Conservation (phyloP, 2,113 vertebrate genomes). For the Takifugu bimaculatus region DNA sequence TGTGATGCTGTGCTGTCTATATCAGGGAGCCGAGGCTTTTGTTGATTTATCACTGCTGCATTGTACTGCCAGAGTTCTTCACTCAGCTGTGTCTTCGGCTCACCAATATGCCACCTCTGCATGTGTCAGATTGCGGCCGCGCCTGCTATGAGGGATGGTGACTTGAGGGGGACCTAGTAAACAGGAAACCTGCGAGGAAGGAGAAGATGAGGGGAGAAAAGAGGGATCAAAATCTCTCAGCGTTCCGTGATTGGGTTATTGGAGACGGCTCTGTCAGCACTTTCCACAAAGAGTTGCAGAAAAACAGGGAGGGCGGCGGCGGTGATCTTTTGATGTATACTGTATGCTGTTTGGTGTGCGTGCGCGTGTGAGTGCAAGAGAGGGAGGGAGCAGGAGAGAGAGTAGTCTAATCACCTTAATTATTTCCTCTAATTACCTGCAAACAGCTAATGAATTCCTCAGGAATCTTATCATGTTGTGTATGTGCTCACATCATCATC, state of each 20-base stretch:
- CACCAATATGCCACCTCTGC: constrained; percentile 65
- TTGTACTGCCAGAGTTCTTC: constrained; percentile 49
- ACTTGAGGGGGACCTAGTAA: constrained; percentile 55
- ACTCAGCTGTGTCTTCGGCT: constrained; percentile 60
- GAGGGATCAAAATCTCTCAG: constrained; percentile 49
- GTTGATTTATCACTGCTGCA: constrained; percentile 70
- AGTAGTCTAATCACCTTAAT: constrained; percentile 97
- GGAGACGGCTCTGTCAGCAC: constrained; percentile 81
- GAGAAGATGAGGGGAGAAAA: constrained; percentile 51
- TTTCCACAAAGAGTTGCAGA: constrained; percentile 77
- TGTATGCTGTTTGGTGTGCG: constrained; percentile 38
- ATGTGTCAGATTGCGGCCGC: constrained; percentile 62
- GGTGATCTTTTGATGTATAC: constrained; percentile 52
- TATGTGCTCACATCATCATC: constrained; percentile 95
- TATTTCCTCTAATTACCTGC: constrained; percentile 99
- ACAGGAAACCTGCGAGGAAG: constrained; percentile 27
- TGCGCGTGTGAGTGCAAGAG: constrained; percentile 25
- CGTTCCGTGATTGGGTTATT: constrained; percentile 62
- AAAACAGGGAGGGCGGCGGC: constrained; percentile 31
- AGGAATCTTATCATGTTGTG: constrained; percentile 97
- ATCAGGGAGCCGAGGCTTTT: constrained; percentile 42
- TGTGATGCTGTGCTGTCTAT: constrained; percentile 52
- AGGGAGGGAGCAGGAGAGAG: constrained; percentile 22
- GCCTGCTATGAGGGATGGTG: constrained; percentile 59
- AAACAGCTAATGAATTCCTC: constrained; percentile 99